These are phyloP conservation scores for Graphium colonna DNA, from an alignment of 2,888 invertebrate genomes.

Conservation along the genomic window DNA sequence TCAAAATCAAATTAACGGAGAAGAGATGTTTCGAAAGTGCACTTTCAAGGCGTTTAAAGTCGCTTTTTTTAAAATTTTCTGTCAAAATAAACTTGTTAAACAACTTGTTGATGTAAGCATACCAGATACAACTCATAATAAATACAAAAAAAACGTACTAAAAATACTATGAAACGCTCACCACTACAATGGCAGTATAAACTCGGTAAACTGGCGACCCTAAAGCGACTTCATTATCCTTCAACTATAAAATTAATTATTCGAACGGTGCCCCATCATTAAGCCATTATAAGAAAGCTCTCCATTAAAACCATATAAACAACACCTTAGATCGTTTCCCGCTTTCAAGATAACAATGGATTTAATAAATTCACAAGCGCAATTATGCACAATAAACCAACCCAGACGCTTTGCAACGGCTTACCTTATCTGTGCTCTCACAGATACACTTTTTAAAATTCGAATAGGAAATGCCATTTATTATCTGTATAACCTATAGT, in stretches of 20 bases:
- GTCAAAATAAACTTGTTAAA: too few relatives aligned
- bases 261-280: slow-evolving; percentile 48
- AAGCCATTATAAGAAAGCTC: slow-evolving; percentile 58
- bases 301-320: slow-evolving; percentile 62
- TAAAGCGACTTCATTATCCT: slow-evolving; percentile 47
- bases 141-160: not conserved
- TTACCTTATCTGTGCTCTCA: slow-evolving; percentile 3
- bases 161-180: slow-evolving; percentile 32
- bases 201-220: slow-evolving; percentile 22
- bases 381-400: slow-evolving; percentile 25
- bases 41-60: too few relatives aligned
- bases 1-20: too few relatives aligned
- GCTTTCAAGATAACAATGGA: slow-evolving; percentile 34
- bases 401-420: not conserved
- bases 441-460: not conserved
- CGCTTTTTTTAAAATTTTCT: too few relatives aligned
- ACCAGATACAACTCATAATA: too few relatives aligned
- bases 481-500: too few relatives aligned
- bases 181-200: slow-evolving; percentile 35
- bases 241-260: slow-evolving; percentile 24
- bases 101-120: too few relatives aligned
- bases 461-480: not conserved
- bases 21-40: too few relatives aligned
- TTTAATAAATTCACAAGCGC: slow-evolving; percentile 27
- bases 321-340: slow-evolving; percentile 52